Base-by-base conservation (phyloP, 2,888 invertebrate genomes). In the Aelia acuminata region DNA sequence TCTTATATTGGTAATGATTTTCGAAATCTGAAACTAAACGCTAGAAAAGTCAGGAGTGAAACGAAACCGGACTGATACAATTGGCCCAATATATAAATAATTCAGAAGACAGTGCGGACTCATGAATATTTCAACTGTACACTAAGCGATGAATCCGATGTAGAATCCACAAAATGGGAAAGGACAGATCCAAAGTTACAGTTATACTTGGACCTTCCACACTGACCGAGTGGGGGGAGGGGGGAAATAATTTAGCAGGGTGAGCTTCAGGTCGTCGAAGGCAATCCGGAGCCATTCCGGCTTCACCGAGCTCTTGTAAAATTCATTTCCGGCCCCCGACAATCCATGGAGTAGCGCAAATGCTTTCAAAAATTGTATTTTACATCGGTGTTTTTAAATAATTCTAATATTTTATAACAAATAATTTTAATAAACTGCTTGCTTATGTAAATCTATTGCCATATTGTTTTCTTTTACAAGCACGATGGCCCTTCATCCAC, bases 131-230 rank as follows among this genome's bases (percentile, higher is more conserved):
- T 63, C 31, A 63, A 31, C 26, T 3, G 31, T 31, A 63, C 63
- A 63, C 63, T 63, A 63, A 63, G 63, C 63, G 63, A 63, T 63
- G 31, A 63, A 63, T 63, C 63, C 26, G 31, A 63, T 13, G 31
- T 13, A 63, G 63, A 31, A 13, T 31, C 63, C 63, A 31, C 26
- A 15, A 63, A 63, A 63, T 15, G 11, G 63, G 63, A 31, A 26
- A 15, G 63, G 63, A 63, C 31, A 63, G 3, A 63, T 63, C 63
- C 31, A 31, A 63, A 63, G 26, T 63, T 63, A 63, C 63, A 13
- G 63, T 31, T 31, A 13, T 31, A 31, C 3, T 31, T 15, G 63
- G 26, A 15, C 31, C 31, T 63, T 63, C 5, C 31, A 4, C 63
- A 63, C 63, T 26, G 31, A n/a, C n/a, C n/a, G n/a, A n/a, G n/a